phyloP scores from a whole-genome alignment of 2,888 invertebrate species.

The Mamestra brassicae region DNA sequence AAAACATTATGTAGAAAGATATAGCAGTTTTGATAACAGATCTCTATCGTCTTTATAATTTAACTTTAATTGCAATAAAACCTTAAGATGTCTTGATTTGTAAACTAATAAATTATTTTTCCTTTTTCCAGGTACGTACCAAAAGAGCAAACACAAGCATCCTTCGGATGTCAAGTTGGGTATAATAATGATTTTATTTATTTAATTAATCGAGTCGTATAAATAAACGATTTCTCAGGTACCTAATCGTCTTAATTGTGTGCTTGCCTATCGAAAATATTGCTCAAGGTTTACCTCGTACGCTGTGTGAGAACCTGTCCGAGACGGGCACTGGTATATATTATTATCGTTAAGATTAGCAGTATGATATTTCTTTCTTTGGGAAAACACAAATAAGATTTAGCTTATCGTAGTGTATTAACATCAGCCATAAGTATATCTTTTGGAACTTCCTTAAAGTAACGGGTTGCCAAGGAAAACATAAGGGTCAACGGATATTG shows the following conservation, averaged over 20 bases:
- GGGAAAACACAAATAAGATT: background rate
- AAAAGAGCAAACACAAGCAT: background rate
- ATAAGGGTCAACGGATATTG: background rate
- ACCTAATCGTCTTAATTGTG: slow-evolving; percentile 17
- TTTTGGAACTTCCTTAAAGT: background rate
- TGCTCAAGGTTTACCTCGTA: slow-evolving; percentile 40
- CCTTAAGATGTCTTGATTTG: background rate
- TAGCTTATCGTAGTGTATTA: background rate
- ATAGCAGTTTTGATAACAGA: too few relatives aligned
- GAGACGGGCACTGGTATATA: background rate
- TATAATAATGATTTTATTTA: slow-evolving; percentile 24
- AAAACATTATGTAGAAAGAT: too few relatives aligned
- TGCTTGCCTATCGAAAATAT: slow-evolving; percentile 21
- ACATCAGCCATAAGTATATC: background rate
- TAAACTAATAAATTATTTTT: slow-evolving; percentile 17
- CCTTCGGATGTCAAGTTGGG: slow-evolving; percentile 10
- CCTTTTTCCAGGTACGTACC: slow-evolving; percentile 44
- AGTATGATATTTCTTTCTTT: slow-evolving; percentile 4
- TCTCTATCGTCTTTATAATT: too few relatives aligned
- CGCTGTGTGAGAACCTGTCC: background rate
- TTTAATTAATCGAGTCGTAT: background rate
- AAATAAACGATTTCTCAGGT: slow-evolving; percentile 21
- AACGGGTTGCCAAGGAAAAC: too few relatives aligned
- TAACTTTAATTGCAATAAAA: background rate
- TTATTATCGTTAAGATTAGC: slow-evolving; percentile 6